Conservation (phyloP, 2,797 vertebrate species). For the Parambassis ranga region DNA sequence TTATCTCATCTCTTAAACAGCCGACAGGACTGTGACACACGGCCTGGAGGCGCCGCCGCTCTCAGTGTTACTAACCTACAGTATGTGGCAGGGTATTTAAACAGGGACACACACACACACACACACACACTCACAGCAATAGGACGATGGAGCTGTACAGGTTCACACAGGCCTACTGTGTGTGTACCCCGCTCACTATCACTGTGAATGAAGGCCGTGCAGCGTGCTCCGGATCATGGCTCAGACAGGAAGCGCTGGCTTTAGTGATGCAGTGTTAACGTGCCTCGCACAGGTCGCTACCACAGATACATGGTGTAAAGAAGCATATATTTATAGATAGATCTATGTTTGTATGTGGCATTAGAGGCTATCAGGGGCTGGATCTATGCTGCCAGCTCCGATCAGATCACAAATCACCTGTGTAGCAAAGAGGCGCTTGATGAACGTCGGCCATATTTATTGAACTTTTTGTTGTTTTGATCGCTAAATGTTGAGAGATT, state of each 20-base stretch:
- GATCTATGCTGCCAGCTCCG: constrained; percentile 35
- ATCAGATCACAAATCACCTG: constrained; percentile 15
- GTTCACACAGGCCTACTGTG: constrained; percentile 17
- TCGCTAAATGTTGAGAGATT: no score
- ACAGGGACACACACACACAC: constrained; percentile 44
- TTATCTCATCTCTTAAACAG: constrained; percentile 26
- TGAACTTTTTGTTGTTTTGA: no score
- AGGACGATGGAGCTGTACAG: constrained; percentile 44
- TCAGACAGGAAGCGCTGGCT: constrained; percentile 36
- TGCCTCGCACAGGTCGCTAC: constrained; percentile 58
- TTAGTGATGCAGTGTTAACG: constrained; percentile 33
- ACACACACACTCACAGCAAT: constrained; percentile 40
- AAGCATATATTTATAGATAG: constrained; percentile 37
- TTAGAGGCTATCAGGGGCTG: constrained; percentile 20
- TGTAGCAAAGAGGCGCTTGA: constrained; percentile 30
- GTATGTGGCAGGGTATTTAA: constrained; percentile 63
- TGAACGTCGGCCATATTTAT: no score
- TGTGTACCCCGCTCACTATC: constrained; percentile 49
- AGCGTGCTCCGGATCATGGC: constrained; percentile 17
- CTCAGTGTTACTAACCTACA: constrained; percentile 60
- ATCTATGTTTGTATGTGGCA: constrained; percentile 28
- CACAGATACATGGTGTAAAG: constrained; percentile 29
- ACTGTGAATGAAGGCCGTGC: constrained; percentile 62
- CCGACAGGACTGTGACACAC: constrained; percentile 30
- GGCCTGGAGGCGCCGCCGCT: constrained; percentile 23